Percentiles rank a stretch among this genome's conserved stretches.
phyloP scores from a whole-genome alignment of 2,113 vertebrate genomes.

The Strigops habroptila region DNA sequence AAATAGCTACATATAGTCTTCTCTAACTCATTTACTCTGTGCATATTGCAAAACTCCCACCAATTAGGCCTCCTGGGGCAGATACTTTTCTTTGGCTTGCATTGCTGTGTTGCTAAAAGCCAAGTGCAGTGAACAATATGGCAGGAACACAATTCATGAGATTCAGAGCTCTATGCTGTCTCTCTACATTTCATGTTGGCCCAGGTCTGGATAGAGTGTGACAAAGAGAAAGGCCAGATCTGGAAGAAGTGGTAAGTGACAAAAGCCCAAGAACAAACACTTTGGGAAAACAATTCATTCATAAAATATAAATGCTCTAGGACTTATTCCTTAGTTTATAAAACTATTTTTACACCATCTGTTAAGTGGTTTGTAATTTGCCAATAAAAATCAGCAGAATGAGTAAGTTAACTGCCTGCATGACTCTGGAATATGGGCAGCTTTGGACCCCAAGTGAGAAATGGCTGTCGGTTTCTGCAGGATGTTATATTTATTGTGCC shows the following conservation, averaged over 20 bases:
- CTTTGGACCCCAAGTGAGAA: background rate
- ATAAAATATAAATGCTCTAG: background rate
- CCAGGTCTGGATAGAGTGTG: background rate
- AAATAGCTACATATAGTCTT: background rate
- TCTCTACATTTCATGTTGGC: background rate
- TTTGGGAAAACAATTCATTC: background rate
- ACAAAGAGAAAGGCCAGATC: background rate
- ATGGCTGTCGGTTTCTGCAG: background rate
- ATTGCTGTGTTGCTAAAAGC: background rate
- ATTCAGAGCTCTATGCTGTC: background rate
- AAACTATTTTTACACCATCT: background rate
- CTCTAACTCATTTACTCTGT: background rate
- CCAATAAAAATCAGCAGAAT: background rate
- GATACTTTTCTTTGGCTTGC: background rate
- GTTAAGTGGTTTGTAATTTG: background rate
- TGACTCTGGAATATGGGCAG: background rate
- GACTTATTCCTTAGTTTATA: background rate
- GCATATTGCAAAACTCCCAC: background rate
- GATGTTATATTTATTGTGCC: background rate
- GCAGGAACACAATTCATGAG: background rate
- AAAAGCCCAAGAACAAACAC: background rate
- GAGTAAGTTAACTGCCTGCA: background rate
- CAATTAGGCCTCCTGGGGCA: background rate
- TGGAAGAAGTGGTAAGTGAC: background rate
- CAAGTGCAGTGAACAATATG: background rate